phyloP scores from a whole-genome alignment of 2,888 invertebrate genomes.

The Drosophila multiciliata region DNA sequence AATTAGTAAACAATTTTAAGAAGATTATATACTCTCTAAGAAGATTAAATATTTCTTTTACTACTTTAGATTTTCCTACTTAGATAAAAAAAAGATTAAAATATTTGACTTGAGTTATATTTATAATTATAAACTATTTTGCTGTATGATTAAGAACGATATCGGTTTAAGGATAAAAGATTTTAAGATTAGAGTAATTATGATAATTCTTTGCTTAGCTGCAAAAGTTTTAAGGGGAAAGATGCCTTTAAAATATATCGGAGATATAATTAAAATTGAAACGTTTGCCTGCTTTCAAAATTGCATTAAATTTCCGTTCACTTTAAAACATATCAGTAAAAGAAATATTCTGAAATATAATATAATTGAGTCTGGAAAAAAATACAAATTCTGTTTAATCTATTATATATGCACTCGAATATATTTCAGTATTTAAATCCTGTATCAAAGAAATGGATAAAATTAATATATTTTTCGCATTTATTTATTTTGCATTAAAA shows the following conservation, averaged over 20 bases:
- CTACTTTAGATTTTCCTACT: neutral
- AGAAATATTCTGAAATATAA: neutral
- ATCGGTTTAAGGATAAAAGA: neutral
- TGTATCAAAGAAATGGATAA: neutral
- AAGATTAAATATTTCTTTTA: no score
- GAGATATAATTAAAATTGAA: neutral
- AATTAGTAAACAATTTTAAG: neutral
- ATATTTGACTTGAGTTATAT: neutral
- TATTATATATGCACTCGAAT: neutral
- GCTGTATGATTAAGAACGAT: neutral
- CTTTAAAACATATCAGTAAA: neutral
- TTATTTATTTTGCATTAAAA: neutral
- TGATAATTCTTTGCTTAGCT: neutral
- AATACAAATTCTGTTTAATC: neutral
- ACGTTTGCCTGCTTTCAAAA: neutral
- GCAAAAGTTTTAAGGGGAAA: neutral
- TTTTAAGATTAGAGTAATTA: neutral
- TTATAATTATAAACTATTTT: neutral
- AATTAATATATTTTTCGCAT: neutral
- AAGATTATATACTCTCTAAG: neutral
- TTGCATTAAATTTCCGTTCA: neutral
- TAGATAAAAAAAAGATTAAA: neutral
- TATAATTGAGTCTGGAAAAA: neutral
- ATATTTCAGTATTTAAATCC: neutral
- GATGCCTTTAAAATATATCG: neutral